A percentile compares a stretch with the other conserved stretches of the same genome.
phyloP scores from a whole-genome alignment of 2,888 invertebrate species.

The Morpho deidamia region DNA sequence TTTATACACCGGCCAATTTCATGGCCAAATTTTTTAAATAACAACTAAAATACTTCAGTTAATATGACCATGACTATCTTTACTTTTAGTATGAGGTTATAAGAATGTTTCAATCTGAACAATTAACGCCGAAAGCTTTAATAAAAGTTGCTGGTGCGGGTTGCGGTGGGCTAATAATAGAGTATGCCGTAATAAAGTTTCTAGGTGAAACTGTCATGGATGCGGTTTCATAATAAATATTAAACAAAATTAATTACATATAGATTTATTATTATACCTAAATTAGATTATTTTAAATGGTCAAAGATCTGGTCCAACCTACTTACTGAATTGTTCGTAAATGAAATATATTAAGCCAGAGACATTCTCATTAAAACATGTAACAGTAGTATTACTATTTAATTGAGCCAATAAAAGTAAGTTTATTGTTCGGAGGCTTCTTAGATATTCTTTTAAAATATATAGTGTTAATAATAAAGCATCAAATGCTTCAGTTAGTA shows the following conservation, averaged over 20 bases:
- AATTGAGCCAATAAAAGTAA: too few relatives aligned
- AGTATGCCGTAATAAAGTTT: conserved; percentile 6
- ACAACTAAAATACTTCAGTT: conserved; percentile 59
- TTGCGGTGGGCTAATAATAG: conserved; percentile 8
- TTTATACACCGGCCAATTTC: conserved; percentile 19
- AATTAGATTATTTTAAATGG: too few relatives aligned
- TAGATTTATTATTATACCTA: too few relatives aligned
- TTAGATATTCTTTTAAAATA: too few relatives aligned
- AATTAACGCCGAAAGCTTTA: conserved; percentile 12
- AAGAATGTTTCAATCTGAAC: conserved; percentile 15
- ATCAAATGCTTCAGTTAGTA: too few relatives aligned
- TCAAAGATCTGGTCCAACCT: too few relatives aligned
- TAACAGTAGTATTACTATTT: too few relatives aligned
- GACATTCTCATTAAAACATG: too few relatives aligned
- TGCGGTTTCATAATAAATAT: conserved; percentile 4
- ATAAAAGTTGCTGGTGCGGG: conserved; percentile 14
- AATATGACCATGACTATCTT: conserved; percentile 58
- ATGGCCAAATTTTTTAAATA: conserved; percentile 55
- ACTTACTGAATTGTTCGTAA: too few relatives aligned
- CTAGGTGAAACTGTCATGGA: conserved; percentile 8
- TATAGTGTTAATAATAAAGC: too few relatives aligned
- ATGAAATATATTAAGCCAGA: too few relatives aligned
- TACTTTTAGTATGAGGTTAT: conserved; percentile 25
- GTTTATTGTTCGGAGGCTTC: too few relatives aligned
- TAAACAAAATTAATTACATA: not conserved